A percentile compares a stretch with the other conserved stretches of the same genome.
phyloP scores from a whole-genome alignment of 2,797 vertebrate genomes.

The Morelia viridis region DNA sequence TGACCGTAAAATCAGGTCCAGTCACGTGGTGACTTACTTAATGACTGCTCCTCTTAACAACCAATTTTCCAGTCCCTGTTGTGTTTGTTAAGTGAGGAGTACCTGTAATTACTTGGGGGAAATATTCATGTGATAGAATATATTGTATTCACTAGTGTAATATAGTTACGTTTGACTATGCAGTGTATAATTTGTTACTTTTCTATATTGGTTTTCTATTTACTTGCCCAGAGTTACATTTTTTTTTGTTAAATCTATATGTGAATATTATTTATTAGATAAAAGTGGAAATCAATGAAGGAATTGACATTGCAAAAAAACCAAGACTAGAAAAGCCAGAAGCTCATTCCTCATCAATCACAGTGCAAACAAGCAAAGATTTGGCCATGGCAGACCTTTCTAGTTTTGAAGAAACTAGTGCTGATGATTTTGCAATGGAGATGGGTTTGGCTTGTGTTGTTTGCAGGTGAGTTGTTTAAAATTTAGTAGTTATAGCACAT shows the following conservation, averaged over 20 bases:
- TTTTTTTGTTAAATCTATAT: neutral
- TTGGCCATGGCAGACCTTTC: constrained; percentile 85
- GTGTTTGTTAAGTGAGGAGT: too few species aligned
- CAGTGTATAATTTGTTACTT: neutral
- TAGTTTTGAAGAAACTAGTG: constrained; percentile 94
- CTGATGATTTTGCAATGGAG: constrained; percentile 98
- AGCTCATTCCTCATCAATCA: constrained; percentile 86
- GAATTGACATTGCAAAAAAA: constrained; percentile 87
- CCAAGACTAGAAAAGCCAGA: constrained; percentile 90
- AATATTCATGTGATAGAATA: neutral
- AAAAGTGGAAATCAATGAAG: constrained; percentile 83
- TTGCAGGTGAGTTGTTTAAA: constrained; percentile 81
- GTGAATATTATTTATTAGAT: constrained; percentile 72
- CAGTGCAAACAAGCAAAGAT: constrained; percentile 89
- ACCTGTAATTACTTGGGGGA: neutral
- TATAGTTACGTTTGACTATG: neutral
- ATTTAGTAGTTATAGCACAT: neutral
- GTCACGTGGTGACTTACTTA: too few species aligned
- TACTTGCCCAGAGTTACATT: neutral
- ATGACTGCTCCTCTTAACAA: too few species aligned
- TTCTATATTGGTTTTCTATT: neutral
- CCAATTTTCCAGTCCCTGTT: too few species aligned
- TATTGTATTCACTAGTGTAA: neutral
- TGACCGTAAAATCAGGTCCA: too few species aligned
- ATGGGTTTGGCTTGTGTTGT: constrained; percentile 98